Base-by-base conservation (phyloP, 1,140 invertebrate genomes). In the Drosophila bipectinata region DNA sequence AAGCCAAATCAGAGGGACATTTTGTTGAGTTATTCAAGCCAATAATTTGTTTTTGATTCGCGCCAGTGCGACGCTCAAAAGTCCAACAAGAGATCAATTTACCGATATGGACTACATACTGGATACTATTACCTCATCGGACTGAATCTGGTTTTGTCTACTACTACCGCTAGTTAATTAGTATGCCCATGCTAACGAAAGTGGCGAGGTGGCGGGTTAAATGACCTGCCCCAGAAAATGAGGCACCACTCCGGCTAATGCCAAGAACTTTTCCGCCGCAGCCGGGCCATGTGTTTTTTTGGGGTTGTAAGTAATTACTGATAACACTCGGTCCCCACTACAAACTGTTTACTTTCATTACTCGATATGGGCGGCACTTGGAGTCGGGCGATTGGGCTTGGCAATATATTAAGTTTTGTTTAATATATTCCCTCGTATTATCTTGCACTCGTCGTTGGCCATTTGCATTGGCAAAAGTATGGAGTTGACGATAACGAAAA, bases 161-260 rank as follows among this genome's bases (percentile, higher is more conserved):
- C 63, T 6, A 18, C 14, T 45, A 52, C 57, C 68, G 58, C 49
- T 73, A 57, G 37, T 45, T 62, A 67, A 57, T 85, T 85, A 85
- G 82, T 77, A 75, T 61, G 44, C 21, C 37, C 14, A 61, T 85
- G 81, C 55, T 85, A 85, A 85, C 77, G 76, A 78, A 61, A 78
- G 82, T 85, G 61, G 15, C 18, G 37, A 24, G 28, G 18, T 18
- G 18, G 24, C 52, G 77, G 37, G 82, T 87, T 87, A 87, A 85
- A 85, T 85, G 81, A 87, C 82, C 81, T 77, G 74, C 26, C 56
- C 58, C 52, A 68, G 59, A 81, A 60, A 58, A 57, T 69, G 66
- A 34, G 63, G 59, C 63, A 64, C 41, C 47, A 34, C 28, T 52
- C 45, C 45, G 15, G 14, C 18, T 32, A 67, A 52, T 52, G 45